Percentiles rank a stretch among this genome's conserved stretches.
phyloP scores from a whole-genome alignment of 1,140 invertebrate genomes.

The Drosophila lacertosa region DNA sequence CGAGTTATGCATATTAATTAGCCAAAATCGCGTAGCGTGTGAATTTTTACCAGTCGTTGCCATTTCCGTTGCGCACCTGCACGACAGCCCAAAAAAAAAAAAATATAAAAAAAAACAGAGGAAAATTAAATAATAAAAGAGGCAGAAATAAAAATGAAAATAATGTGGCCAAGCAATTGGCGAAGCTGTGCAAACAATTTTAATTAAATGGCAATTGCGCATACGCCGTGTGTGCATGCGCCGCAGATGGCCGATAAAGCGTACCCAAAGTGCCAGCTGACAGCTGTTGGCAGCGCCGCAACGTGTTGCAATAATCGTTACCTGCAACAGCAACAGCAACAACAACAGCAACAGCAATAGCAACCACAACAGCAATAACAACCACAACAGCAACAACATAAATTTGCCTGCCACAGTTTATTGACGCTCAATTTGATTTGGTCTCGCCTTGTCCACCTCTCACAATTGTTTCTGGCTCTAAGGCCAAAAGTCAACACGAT shows the following conservation, averaged over 20 bases:
- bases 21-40: constrained; percentile 56
- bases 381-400: constrained; percentile 53
- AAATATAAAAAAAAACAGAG: not conserved
- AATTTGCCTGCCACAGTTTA: constrained; percentile 62
- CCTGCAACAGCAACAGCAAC: constrained; percentile 32
- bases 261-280: constrained; percentile 66
- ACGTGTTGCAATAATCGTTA: constrained; percentile 70
- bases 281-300: constrained; percentile 61
- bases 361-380: no score
- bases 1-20: constrained; percentile 65
- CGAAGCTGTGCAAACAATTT: constrained; percentile 74
- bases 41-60: constrained; percentile 58
- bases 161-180: constrained; percentile 43
- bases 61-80: constrained; percentile 70
- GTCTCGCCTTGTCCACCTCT: constrained; percentile 66
- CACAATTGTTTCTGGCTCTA: constrained; percentile 69
- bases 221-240: constrained; percentile 65
- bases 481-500: constrained; percentile 77
- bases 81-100: no score
- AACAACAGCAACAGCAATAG: constrained; percentile 48
- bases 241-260: constrained; percentile 66
- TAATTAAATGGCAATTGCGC: constrained; percentile 81
- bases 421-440: constrained; percentile 75
- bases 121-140: constrained; percentile 29
- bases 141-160: constrained; percentile 58